Evolutionary conservation across 2,113 vertebrate species (phyloP).

Genomic region (Mastomys coucha): DNA sequence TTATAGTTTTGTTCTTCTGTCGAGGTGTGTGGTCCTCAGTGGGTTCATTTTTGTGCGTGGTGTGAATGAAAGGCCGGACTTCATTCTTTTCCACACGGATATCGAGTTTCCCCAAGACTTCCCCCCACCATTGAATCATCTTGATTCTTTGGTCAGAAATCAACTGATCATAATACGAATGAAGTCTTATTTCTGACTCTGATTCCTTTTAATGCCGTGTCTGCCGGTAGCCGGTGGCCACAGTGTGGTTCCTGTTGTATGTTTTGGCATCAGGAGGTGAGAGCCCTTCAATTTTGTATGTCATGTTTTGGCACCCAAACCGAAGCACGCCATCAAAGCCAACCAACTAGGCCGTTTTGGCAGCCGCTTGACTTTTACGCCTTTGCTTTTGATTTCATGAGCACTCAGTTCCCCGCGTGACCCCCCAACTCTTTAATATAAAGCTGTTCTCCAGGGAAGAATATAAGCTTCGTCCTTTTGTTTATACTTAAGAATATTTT

Average conservation of each 20-base stretch:
- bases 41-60: background rate
- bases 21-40: background rate
- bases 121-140: background rate
- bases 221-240: background rate
- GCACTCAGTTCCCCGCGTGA: background rate
- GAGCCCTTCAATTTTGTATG: background rate
- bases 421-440: background rate
- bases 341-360: background rate
- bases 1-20: background rate
- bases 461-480: background rate
- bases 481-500: background rate
- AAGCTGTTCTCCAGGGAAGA: conserved; percentile 16
- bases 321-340: background rate
- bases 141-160: conserved; percentile 22
- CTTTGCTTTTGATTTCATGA: background rate
- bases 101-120: background rate
- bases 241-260: background rate
- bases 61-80: background rate
- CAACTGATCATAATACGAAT: background rate
- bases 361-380: background rate
- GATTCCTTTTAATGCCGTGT: background rate
- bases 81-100: background rate
- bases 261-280: background rate
- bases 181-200: background rate
- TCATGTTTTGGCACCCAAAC: background rate